Evolutionary conservation across 2,113 vertebrate genomes (phyloP).

Genomic region (Probosciger aterrimus): DNA sequence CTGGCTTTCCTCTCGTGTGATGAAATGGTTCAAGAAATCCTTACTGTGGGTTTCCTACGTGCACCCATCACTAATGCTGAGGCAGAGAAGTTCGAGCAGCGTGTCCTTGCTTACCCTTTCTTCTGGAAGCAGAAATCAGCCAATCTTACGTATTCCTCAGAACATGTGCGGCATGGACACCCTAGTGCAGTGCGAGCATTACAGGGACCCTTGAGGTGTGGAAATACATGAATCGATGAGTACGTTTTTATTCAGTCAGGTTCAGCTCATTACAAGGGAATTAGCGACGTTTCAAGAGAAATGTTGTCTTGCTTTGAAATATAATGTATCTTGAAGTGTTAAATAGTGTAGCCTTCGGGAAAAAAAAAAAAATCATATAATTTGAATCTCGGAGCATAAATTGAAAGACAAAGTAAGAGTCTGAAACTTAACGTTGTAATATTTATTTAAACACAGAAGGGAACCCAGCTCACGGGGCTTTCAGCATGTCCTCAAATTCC

Average conservation of each 20-base stretch:
- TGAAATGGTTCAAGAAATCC: neutral
- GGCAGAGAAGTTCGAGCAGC: neutral
- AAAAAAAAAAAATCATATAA: rapidly evolving
- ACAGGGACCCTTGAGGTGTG: neutral
- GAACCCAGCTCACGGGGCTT: neutral
- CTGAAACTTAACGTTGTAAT: neutral
- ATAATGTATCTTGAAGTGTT: neutral
- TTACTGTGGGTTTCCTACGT: rapidly evolving
- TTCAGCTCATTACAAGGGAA: neutral
- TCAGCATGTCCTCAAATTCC: neutral
- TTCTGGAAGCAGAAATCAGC: neutral
- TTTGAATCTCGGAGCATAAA: neutral
- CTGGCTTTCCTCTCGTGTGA: neutral
- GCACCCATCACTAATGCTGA: rapidly evolving
- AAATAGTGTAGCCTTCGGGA: neutral
- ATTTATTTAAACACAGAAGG: neutral
- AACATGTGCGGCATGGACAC: neutral
- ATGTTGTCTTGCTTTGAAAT: neutral
- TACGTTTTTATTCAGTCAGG: neutral
- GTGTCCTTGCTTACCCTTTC: neutral
- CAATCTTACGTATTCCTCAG: neutral
- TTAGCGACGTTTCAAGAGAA: neutral
- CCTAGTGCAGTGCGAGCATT: neutral
- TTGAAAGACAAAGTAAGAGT: neutral
- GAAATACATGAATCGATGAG: neutral